Base-by-base conservation (phyloP, 2,797 vertebrate species). In the Fringilla coelebs region DNA sequence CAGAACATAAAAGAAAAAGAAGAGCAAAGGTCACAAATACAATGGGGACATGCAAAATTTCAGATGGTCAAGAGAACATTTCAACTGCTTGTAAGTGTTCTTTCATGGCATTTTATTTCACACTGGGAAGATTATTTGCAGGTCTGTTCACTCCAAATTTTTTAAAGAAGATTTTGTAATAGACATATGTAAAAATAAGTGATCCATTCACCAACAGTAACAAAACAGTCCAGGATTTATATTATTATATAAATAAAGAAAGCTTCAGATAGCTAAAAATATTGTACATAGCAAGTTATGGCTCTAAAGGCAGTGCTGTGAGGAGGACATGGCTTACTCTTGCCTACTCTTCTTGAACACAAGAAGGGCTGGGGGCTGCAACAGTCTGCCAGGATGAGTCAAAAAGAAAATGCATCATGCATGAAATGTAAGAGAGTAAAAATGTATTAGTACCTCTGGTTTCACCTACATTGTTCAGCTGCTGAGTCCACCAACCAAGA, bases 1-100 rank as follows among this genome's bases (percentile, higher is more conserved):
- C 31, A 70, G 58, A 80, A 84, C 17, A 19, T 61, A 74, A 52
- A 90, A 82, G 65, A 54, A 92, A 89, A 83, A 77, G 12, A 83
- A 65, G 43, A 86, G 9, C 70, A 80, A 91, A 40, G 29, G 54
- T 91, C 85, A 91, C 26, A 74, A 89, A 45, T 38, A 57, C 71
- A 88, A 45, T 32, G 6, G 40, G 74, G 54, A 65, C 32, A 34
- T 24, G 31, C 19, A 81, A 67, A 88, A 88, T 72, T 89, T 89
- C 68, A 92, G 61, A 80, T 36, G 28, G 45, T 46, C 28, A 74
- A 77, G 45, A 41, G 48, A 89, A 57, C 1, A 63, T 32, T 82
- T 74, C 31, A 66, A 4, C 26, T 49, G 13, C 45, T 77, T 73
- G 18, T 74, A 31, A 54, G 14, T 51, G 17, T 32, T 88, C 34